Evolutionary conservation across 2,797 vertebrate species (phyloP).

Genomic region (Podargus strigoides): DNA sequence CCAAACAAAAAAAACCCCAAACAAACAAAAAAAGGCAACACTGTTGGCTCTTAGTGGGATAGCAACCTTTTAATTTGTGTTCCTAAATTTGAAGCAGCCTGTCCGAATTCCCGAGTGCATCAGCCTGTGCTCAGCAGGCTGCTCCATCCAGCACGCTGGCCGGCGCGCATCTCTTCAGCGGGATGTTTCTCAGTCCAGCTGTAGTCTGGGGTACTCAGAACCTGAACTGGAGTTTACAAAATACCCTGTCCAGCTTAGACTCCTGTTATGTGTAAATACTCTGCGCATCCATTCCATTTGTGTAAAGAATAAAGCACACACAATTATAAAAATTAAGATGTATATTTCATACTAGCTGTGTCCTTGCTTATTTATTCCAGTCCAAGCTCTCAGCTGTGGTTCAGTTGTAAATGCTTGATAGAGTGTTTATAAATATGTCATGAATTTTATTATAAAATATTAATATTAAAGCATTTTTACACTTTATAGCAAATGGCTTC

Average conservation of each 20-base stretch:
- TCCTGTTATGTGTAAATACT: constrained; percentile 82
- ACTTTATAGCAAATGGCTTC: constrained; percentile 74
- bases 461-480: constrained; percentile 76
- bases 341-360: constrained; percentile 80
- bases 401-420: constrained; percentile 67
- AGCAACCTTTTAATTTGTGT: constrained; percentile 51
- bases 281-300: constrained; percentile 78
- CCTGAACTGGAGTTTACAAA: constrained; percentile 78
- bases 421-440: constrained; percentile 71
- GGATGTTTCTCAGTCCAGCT: constrained; percentile 69
- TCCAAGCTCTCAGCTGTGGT: constrained; percentile 46
- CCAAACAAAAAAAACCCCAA: no score
- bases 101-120: constrained; percentile 48
- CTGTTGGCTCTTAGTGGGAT: constrained; percentile 64
- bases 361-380: constrained; percentile 74
- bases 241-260: constrained; percentile 77
- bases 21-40: not conserved
- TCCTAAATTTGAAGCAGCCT: constrained; percentile 37
- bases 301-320: constrained; percentile 84
- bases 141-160: not conserved
- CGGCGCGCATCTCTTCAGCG: constrained; percentile 40
- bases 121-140: constrained; percentile 38
- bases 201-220: constrained; percentile 64
- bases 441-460: constrained; percentile 72
- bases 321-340: constrained; percentile 77